Evolutionary conservation across 2,113 vertebrate genomes (phyloP).

Genomic region (Callospermophilus lateralis): DNA sequence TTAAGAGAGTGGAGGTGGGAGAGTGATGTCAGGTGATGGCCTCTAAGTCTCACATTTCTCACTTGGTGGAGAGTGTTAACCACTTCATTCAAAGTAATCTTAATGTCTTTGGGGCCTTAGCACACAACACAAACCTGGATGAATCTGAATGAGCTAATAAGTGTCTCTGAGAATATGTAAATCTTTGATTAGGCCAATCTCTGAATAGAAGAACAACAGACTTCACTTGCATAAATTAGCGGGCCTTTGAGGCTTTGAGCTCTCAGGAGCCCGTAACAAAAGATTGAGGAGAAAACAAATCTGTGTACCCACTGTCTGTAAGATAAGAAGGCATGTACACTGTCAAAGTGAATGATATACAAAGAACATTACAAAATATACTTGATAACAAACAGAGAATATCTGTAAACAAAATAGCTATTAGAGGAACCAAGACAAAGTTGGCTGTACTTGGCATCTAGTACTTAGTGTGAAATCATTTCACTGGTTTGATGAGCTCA

Average conservation of each 20-base stretch:
- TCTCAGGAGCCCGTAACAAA: conserved; percentile 58
- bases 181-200: conserved; percentile 52
- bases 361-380: conserved; percentile 52
- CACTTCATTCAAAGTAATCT: conserved; percentile 44
- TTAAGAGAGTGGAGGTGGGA: background rate
- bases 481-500: conserved; percentile 23
- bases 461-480: conserved; percentile 51
- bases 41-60: conserved; percentile 54
- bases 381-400: conserved; percentile 22
- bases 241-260: background rate
- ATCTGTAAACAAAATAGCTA: conserved; percentile 31
- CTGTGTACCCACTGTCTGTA: background rate
- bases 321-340: background rate
- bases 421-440: conserved; percentile 58
- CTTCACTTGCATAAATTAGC: conserved; percentile 4
- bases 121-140: conserved; percentile 44
- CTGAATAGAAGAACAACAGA: conserved; percentile 34
- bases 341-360: background rate
- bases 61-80: conserved; percentile 36
- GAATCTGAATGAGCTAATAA: conserved; percentile 52
- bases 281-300: conserved; percentile 14
- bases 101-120: conserved; percentile 48
- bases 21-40: conserved; percentile 27
- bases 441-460: conserved; percentile 25
- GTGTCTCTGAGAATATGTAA: conserved; percentile 34